Base-by-base conservation (phyloP, 2,888 invertebrate genomes). In the Philaethria dido region DNA sequence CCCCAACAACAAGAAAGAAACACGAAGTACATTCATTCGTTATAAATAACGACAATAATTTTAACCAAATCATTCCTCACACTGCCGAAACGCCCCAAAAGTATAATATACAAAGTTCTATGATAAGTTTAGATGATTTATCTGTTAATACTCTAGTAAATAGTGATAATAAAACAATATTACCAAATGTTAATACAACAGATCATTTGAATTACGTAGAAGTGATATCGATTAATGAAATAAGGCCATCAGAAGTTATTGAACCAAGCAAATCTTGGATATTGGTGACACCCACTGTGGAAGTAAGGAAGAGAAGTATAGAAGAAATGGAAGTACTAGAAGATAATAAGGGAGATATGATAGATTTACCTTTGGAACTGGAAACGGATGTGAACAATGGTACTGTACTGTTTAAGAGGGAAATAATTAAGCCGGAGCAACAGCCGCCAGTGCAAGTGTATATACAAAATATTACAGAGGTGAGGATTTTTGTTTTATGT, bases 381-480 rank as follows among this genome's bases (percentile, higher is more conserved):
- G 90, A 92, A 16, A 62, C 64, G 25, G 42, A 42, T 42, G n/a
- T 9, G 16, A 80, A 76, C 25, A 90, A 92, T 78, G 89, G 86
- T 50, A 91, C 89, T 0, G 59, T 83, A 3, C 62, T 92, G 47
- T 92, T 84, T 65, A 92, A 92, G 68, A 85, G 92, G 39, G 92
- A 92, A 76, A 92, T 92, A 50, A 82, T 92, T 64, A 91, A 87
- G 48, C 90, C 92, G 0, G 92, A 93, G 29, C 92, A 92, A 69
- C 92, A 92, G 62, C 92, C 92, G 22, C 94, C 94, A 0, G 95
- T 96, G 6, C 93, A 94, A 77, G 95, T 95, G 65, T 93, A 94
- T 75, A 95, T 95, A 74, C 95, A 95, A 78, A 95, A 95, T 77
- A 93, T 95, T 68, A 90, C 92, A n/a, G 92, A 93, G 86, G 92